Evolutionary conservation across 2,888 invertebrate species (phyloP).

Genomic region (Drosophila koepferae): DNA sequence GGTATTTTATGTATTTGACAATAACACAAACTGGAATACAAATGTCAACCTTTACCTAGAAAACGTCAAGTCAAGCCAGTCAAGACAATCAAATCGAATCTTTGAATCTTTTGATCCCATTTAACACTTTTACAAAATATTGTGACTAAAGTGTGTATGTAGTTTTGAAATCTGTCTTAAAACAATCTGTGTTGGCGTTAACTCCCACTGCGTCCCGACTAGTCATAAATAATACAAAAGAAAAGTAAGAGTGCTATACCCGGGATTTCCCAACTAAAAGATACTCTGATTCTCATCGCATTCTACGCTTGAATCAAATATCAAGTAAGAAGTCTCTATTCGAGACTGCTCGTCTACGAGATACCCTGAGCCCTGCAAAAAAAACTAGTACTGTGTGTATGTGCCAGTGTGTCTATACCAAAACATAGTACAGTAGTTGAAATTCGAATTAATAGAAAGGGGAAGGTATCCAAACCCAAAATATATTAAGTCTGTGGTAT

Average conservation of each 20-base stretch:
- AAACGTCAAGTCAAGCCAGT: not conserved
- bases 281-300: not conserved
- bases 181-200: constrained; percentile 47
- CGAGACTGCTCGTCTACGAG: no score
- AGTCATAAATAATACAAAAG: constrained; percentile 41
- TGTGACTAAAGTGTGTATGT: not conserved
- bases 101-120: constrained; percentile 61
- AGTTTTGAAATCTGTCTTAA: constrained; percentile 27
- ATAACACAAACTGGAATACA: not conserved
- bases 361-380: no score
- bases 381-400: no score
- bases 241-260: not conserved
- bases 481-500: no score
- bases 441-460: no score
- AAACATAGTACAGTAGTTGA: no score
- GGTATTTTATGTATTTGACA: not conserved
- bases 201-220: constrained; percentile 49
- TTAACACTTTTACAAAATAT: constrained; percentile 65
- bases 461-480: no score
- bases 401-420: no score
- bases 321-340: no score
- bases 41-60: not conserved
- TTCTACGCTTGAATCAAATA: not conserved
- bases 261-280: not conserved
- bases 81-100: constrained; percentile 46